A percentile compares a stretch with the other conserved stretches of the same genome.
These are phyloP conservation scores for Novumbra hubbsi DNA, from an alignment of 2,797 vertebrate genomes.

Conservation along the genomic window DNA sequence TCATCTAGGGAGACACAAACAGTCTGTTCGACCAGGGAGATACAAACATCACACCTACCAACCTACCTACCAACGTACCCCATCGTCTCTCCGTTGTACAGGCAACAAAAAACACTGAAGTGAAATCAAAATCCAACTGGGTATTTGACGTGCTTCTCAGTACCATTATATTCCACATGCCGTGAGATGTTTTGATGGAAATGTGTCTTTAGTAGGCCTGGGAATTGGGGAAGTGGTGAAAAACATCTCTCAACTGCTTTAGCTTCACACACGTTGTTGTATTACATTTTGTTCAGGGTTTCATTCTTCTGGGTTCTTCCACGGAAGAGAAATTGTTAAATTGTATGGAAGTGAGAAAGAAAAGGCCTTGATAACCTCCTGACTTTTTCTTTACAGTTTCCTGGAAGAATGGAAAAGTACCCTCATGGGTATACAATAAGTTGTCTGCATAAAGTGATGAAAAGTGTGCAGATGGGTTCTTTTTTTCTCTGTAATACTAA, in stretches of 20 bases:
- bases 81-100: conserved; percentile 40
- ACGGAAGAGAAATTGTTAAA: not conserved
- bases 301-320: not conserved
- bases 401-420: conserved; percentile 32
- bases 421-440: conserved; percentile 27
- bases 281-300: conserved; percentile 7
- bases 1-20: conserved; percentile 51
- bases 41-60: conserved; percentile 43
- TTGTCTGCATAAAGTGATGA: conserved; percentile 38
- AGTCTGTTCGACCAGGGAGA: conserved; percentile 59
- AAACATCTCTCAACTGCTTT: not conserved
- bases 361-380: conserved; percentile 30
- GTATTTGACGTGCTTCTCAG: conserved; percentile 30
- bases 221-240: not conserved
- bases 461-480: conserved; percentile 33
- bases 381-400: conserved; percentile 27
- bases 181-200: conserved; percentile 31
- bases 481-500: conserved; percentile 32
- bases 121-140: conserved; percentile 33
- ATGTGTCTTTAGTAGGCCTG: conserved; percentile 9
- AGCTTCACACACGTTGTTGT: conserved; percentile 12
- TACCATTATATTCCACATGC: conserved; percentile 14
- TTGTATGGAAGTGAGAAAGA: conserved; percentile 16
- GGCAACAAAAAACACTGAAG: conserved; percentile 37
- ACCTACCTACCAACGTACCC: conserved; percentile 32